Evolutionary conservation across 1,140 invertebrate species (phyloP).

Genomic region (Drosophila nasuta): DNA sequence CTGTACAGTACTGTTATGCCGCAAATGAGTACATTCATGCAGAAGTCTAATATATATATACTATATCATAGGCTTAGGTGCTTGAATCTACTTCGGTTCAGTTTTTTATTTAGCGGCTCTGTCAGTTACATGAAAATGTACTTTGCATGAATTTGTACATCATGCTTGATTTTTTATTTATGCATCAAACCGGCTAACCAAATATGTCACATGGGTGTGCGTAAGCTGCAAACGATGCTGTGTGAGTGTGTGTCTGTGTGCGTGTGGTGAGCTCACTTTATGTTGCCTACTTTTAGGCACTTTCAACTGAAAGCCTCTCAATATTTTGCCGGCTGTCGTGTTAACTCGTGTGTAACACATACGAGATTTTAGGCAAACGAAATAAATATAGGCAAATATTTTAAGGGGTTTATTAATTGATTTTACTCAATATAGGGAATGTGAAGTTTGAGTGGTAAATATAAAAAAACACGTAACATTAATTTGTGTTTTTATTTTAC

Average conservation of each 20-base stretch:
- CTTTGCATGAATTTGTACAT: slow-evolving; percentile 76
- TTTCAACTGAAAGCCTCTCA: slow-evolving; percentile 24
- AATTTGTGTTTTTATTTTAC: too few species aligned
- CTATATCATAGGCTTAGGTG: slow-evolving; percentile 46
- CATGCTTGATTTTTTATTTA: slow-evolving; percentile 79
- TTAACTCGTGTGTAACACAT: too few species aligned
- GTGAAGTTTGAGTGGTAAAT: too few species aligned
- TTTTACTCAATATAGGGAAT: too few species aligned
- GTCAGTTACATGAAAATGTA: slow-evolving; percentile 74
- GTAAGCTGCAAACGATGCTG: slow-evolving; percentile 51
- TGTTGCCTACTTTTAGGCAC: slow-evolving; percentile 44
- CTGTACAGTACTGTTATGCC: too few species aligned
- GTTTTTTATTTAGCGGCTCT: slow-evolving; percentile 54
- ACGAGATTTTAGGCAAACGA: too few species aligned
- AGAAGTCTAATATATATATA: slow-evolving; percentile 24
- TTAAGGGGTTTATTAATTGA: too few species aligned
- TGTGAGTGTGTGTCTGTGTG: slow-evolving; percentile 12
- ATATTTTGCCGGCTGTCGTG: background rate
- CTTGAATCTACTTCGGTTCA: slow-evolving; percentile 22
- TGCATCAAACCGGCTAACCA: slow-evolving; percentile 69
- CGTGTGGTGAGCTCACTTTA: slow-evolving; percentile 21
- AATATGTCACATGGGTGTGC: slow-evolving; percentile 77
- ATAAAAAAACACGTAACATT: too few species aligned
- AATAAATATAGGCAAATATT: too few species aligned
- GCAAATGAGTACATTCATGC: too few species aligned